Percentiles rank a stretch among this genome's conserved stretches.
Conservation (phyloP, 2,888 invertebrate genomes). For the Neoaliturus tenellus region DNA sequence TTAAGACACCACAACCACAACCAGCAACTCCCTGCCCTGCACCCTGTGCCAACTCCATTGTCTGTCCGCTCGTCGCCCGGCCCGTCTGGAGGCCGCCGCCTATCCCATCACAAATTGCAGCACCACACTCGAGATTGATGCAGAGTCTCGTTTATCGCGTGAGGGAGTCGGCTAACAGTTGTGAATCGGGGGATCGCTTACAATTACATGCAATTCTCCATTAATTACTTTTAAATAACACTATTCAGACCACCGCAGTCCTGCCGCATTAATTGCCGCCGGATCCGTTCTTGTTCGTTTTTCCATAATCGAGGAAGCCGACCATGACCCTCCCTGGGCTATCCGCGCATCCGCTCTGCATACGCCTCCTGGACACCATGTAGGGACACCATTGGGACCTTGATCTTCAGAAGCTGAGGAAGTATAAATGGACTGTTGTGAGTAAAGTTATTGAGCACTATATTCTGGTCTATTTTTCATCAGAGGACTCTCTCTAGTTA, state of each 20-base stretch:
- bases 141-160: neutral
- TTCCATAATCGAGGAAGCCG: slow-evolving; percentile 16
- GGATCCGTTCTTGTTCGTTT: neutral
- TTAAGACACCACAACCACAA: too few species aligned
- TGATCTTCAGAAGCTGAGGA: neutral
- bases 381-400: neutral
- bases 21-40: too few species aligned
- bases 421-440: too few species aligned
- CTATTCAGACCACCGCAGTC: neutral
- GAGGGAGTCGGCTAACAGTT: neutral
- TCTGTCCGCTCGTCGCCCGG: too few species aligned
- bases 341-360: neutral
- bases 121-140: too few species aligned
- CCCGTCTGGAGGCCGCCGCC: too few species aligned
- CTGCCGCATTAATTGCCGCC: neutral
- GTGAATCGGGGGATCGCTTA: neutral
- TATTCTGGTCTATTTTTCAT: too few species aligned
- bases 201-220: neutral
- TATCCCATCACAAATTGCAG: too few species aligned
- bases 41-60: too few species aligned
- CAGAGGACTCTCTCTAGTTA: too few species aligned
- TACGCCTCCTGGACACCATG: neutral
- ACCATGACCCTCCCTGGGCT: slow-evolving; percentile 1
- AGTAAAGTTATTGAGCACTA: too few species aligned
- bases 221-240: slow-evolving; percentile 17